Conservation (phyloP, 2,797 vertebrate genomes). For the Natrix natrix region DNA sequence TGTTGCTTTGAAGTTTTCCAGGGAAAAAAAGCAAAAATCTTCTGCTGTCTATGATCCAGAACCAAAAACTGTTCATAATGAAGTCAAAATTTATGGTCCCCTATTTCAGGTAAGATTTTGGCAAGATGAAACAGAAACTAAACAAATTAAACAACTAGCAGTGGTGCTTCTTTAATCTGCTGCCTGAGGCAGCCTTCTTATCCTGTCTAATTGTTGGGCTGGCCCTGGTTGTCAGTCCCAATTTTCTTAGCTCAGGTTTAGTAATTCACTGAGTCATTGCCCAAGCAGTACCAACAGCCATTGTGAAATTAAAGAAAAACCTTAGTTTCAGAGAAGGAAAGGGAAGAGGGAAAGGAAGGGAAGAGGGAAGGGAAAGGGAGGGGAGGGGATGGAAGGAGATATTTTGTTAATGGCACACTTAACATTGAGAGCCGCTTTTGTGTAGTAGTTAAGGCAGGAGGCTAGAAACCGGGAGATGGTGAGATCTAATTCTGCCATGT, state of each 20-base stretch:
- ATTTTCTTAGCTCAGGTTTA: neutral
- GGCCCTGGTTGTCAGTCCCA: neutral
- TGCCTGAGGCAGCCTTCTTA: neutral
- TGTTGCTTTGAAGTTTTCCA: neutral
- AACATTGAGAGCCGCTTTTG: neutral
- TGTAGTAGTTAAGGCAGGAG: neutral
- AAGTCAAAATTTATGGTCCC: neutral
- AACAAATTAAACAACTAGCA: neutral
- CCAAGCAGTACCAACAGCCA: neutral
- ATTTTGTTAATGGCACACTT: neutral
- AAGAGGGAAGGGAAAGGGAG: neutral
- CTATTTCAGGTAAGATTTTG: neutral
- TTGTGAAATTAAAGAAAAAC: neutral
- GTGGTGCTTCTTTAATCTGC: neutral
- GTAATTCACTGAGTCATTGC: neutral
- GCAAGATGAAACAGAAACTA: neutral
- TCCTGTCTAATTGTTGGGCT: neutral
- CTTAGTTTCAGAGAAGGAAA: neutral
- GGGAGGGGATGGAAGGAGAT: neutral
- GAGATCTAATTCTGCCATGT: neutral
- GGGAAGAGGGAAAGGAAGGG: neutral
- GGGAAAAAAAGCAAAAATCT: neutral
- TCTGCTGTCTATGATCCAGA: neutral
- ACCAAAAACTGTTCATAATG: neutral
- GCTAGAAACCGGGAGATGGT: neutral